phyloP scores from a whole-genome alignment of 2,888 invertebrate species.

The Matsumyia berberina region DNA sequence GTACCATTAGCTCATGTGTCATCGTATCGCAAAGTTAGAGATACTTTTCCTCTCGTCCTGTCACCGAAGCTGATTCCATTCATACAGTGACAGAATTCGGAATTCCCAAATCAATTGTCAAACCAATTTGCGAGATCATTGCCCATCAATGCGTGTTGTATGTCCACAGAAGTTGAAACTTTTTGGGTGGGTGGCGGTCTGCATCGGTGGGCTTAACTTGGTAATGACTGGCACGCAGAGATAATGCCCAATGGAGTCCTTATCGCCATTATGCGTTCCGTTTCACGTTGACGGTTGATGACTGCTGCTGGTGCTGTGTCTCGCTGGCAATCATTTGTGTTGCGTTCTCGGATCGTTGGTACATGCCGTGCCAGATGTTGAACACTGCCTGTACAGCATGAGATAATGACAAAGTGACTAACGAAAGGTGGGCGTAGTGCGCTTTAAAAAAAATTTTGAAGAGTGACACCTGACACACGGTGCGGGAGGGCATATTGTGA shows the following conservation, averaged over 20 bases:
- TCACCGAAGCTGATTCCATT: background rate
- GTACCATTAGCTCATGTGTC: conserved; percentile 6
- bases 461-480: background rate
- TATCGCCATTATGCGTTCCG: conserved; percentile 33
- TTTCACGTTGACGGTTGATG: conserved; percentile 24
- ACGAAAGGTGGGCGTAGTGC: background rate
- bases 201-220: conserved; percentile 20
- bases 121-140: conserved; percentile 47
- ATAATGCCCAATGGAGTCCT: conserved; percentile 51
- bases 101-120: conserved; percentile 47
- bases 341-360: conserved; percentile 4
- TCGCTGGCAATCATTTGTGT: conserved; percentile 24
- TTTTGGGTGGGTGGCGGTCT: background rate
- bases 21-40: background rate
- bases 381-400: background rate
- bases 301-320: conserved; percentile 18
- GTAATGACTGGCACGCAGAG: conserved; percentile 39
- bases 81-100: background rate
- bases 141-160: conserved; percentile 30
- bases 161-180: background rate
- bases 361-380: conserved; percentile 21
- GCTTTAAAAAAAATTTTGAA: background rate
- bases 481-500: background rate
- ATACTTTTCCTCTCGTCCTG: background rate
- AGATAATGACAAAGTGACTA: conserved; percentile 17